These are phyloP conservation scores for Ammodytes marinus DNA, from an alignment of 2,113 vertebrate species.

Conservation along the genomic window DNA sequence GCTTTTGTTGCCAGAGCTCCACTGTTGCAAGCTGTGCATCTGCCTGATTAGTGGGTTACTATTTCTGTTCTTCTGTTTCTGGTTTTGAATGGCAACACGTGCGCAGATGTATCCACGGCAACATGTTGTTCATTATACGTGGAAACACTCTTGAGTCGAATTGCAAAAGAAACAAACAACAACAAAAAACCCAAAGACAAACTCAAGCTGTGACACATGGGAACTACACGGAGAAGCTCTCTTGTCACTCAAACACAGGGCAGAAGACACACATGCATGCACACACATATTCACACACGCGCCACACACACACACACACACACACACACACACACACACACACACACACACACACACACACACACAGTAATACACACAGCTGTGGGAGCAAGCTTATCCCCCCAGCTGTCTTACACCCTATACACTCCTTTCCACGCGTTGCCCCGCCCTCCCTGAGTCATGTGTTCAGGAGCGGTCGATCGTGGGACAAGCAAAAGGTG, in stretches of 20 bases:
- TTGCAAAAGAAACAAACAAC: neutral
- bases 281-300: neutral
- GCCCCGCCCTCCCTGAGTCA: constrained; percentile 34
- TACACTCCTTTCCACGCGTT: neutral
- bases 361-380: constrained; percentile 45
- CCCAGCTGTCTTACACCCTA: constrained; percentile 51
- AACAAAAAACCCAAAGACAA: neutral
- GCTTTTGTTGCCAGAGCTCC: neutral
- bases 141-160: neutral
- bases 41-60: neutral
- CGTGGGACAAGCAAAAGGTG: constrained; percentile 39
- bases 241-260: constrained; percentile 4
- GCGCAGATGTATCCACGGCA: constrained; percentile 6
- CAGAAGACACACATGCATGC: neutral
- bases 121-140: neutral
- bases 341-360: neutral
- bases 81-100: neutral
- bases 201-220: neutral
- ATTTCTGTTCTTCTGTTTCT: neutral
- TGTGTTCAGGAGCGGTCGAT: constrained; percentile 2
- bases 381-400: constrained; percentile 53
- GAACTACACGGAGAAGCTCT: neutral
- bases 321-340: neutral
- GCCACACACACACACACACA: neutral
- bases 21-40: neutral